Conservation (phyloP, 2,113 vertebrate species). For the Pteropus alecto region DNA sequence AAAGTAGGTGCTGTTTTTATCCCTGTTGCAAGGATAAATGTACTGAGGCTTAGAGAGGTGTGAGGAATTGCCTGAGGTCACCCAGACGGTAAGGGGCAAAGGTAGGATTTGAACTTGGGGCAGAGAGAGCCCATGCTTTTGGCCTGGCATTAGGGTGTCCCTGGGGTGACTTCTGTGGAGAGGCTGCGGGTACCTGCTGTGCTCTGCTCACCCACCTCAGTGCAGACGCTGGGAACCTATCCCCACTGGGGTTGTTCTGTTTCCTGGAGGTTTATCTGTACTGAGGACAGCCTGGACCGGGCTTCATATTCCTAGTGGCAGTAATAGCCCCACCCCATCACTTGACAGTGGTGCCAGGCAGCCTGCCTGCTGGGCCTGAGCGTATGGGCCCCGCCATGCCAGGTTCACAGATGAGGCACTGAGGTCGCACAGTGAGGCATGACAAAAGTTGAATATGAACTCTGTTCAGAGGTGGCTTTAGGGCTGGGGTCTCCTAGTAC, state of each 20-base stretch:
- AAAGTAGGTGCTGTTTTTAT: not conserved
- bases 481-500: not conserved
- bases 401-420: not conserved
- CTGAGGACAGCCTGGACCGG: not conserved
- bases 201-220: not conserved
- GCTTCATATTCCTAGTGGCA: not conserved
- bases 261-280: not conserved
- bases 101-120: not conserved
- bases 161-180: not conserved
- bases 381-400: accelerated
- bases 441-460: not conserved
- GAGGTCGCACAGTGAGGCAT: accelerated
- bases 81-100: not conserved
- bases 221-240: not conserved
- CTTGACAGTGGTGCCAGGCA: not conserved
- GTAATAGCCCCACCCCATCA: not conserved
- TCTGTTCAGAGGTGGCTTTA: not conserved
- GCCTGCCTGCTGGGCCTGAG: not conserved
- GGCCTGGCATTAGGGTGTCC: not conserved
- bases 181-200: not conserved
- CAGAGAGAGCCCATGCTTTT: not conserved
- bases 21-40: not conserved
- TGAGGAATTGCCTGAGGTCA: not conserved
- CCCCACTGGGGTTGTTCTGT: not conserved
- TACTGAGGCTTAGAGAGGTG: not conserved